Percentiles rank a stretch among this genome's conserved stretches.
phyloP scores from a whole-genome alignment of 2,113 vertebrate genomes.

The Todiramphus saurophagus region DNA sequence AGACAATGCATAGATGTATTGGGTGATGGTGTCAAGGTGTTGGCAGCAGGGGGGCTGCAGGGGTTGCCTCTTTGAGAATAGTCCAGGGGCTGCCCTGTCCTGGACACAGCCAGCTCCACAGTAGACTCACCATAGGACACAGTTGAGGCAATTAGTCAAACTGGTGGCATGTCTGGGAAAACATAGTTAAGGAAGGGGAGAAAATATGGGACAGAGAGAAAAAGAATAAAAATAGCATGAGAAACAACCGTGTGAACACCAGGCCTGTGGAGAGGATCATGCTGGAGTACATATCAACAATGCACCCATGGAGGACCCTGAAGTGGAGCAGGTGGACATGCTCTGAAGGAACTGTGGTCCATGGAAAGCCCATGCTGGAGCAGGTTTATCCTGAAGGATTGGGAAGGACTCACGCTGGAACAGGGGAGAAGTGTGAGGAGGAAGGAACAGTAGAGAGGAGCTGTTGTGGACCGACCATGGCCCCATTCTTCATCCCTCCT shows the following conservation, averaged over 20 bases:
- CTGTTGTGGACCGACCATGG: rapidly evolving
- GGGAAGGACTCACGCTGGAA: rapidly evolving
- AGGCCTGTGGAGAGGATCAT: not conserved
- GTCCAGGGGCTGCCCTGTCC: not conserved
- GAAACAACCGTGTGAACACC: not conserved
- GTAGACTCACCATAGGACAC: not conserved
- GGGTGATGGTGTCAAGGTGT: not conserved
- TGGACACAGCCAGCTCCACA: not conserved
- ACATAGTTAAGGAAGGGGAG: not conserved
- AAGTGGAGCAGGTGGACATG: not conserved
- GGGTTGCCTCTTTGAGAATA: not conserved
- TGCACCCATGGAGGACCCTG: not conserved
- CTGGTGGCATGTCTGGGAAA: not conserved
- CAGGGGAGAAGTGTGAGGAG: not conserved
- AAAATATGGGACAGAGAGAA: not conserved
- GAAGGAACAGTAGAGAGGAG: rapidly evolving
- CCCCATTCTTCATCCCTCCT: rapidly evolving
- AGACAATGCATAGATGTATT: too few species aligned
- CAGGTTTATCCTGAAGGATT: not conserved
- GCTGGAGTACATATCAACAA: not conserved
- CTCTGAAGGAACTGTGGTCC: not conserved
- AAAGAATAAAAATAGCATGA: not conserved
- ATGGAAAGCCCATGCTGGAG: not conserved
- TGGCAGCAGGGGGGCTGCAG: not conserved
- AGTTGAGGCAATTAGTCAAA: not conserved